Evolutionary conservation across 2,113 vertebrate species (phyloP).

Genomic region (Tor tambroides): DNA sequence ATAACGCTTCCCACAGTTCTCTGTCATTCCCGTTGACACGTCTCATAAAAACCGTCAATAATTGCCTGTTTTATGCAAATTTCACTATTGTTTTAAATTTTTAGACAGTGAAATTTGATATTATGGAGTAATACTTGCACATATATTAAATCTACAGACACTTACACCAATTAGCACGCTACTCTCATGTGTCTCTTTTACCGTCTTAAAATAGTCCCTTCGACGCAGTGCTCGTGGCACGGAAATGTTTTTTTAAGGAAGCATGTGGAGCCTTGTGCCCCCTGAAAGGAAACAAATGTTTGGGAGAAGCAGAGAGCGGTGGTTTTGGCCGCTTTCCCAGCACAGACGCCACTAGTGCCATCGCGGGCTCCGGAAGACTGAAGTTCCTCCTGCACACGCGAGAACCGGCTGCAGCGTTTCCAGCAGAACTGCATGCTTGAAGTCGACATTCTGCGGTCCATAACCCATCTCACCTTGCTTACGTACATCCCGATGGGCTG

Average conservation of each 20-base stretch:
- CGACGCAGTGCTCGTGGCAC: conserved; percentile 62
- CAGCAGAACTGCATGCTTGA: not conserved
- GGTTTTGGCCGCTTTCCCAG: conserved; percentile 66
- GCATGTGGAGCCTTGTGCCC: conserved; percentile 59
- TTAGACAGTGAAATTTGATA: not conserved
- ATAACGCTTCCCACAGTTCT: conserved; percentile 50
- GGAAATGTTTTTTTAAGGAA: conserved; percentile 64
- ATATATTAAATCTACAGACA: conserved; percentile 21
- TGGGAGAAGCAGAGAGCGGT: conserved; percentile 63
- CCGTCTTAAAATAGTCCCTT: conserved; percentile 73
- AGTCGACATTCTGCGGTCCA: not conserved
- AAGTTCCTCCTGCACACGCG: conserved; percentile 64
- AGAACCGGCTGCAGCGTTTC: not conserved
- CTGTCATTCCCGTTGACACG: not conserved
- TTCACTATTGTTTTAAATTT: not conserved
- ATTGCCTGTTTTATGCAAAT: conserved; percentile 16
- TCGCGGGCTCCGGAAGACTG: conserved; percentile 46
- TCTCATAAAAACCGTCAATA: not conserved
- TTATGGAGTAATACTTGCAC: not conserved
- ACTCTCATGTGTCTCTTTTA: conserved; percentile 73
- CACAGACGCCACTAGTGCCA: conserved; percentile 58
- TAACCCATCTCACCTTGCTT: conserved; percentile 50
- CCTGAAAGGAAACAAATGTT: conserved; percentile 75
- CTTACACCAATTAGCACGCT: conserved; percentile 58
- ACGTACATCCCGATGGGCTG: conserved; percentile 50